Conservation (phyloP, 1,140 invertebrate genomes). For the Pantala flavescens region DNA sequence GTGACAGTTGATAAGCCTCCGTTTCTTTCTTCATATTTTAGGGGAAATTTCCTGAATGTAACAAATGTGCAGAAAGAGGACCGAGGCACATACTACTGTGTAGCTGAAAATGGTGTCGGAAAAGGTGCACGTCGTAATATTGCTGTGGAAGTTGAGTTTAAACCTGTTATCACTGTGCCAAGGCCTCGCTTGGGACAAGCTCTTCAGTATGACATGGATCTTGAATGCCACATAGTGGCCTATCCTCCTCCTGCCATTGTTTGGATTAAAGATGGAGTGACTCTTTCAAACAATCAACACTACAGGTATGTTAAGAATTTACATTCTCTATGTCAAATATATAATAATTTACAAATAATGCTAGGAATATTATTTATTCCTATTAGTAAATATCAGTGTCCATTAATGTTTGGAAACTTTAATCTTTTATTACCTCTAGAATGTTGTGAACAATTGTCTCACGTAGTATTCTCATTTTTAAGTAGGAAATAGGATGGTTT, state of each 20-base stretch:
- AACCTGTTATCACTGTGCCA: conserved; percentile 34
- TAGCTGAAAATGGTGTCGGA: conserved; percentile 40
- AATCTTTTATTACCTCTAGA: too few species aligned
- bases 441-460: too few species aligned
- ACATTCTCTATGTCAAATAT: too few species aligned
- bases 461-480: too few species aligned
- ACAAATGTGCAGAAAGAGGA: conserved; percentile 32
- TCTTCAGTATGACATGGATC: conserved; percentile 38
- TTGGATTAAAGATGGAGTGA: conserved; percentile 36
- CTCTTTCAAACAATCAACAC: conserved; percentile 37
- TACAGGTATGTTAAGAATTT: conserved; percentile 26
- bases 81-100: conserved; percentile 40
- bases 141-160: conserved; percentile 37
- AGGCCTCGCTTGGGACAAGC: conserved; percentile 36
- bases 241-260: conserved; percentile 38
- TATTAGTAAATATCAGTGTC: too few species aligned
- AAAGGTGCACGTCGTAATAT: conserved; percentile 37
- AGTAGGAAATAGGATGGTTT: too few species aligned
- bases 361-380: too few species aligned
- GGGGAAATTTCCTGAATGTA: conserved; percentile 37
- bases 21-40: too few species aligned
- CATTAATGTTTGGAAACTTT: too few species aligned
- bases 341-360: too few species aligned
- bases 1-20: too few species aligned
- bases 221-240: conserved; percentile 40